These are phyloP conservation scores for Takifugu rubripes DNA, from an alignment of 2,797 vertebrate species.

Conservation along the genomic window DNA sequence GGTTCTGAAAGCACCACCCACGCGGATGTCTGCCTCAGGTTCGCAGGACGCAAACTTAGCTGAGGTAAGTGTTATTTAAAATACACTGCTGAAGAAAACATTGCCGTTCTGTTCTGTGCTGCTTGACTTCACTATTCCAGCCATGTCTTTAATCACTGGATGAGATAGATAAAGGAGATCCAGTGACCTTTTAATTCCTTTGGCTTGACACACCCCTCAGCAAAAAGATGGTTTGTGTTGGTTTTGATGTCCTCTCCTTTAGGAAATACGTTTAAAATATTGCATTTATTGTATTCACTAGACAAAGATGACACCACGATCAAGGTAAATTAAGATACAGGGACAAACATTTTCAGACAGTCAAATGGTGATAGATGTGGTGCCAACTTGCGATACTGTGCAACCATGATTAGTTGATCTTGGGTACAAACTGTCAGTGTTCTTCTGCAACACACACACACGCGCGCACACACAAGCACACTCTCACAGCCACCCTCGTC, in stretches of 20 bases:
- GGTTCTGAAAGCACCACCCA: slow-evolving; percentile 65
- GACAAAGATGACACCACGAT: slow-evolving; percentile 30
- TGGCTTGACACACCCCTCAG: background rate
- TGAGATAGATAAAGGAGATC: background rate
- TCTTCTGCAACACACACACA: slow-evolving; percentile 45
- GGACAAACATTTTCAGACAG: no score
- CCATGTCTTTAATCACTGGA: background rate
- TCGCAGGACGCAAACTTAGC: no score
- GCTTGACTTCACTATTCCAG: background rate
- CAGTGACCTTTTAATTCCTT: background rate
- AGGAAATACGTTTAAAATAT: no score
- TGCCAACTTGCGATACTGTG: slow-evolving; percentile 19
- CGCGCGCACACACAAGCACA: slow-evolving; percentile 13
- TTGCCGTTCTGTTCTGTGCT: background rate
- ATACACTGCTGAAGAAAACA: background rate
- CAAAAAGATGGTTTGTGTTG: no score
- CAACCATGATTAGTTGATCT: slow-evolving; percentile 30
- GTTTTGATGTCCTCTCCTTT: no score
- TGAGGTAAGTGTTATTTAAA: no score
- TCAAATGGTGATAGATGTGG: slow-evolving; percentile 1
- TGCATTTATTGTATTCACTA: background rate
- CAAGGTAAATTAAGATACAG: background rate
- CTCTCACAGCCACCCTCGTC: slow-evolving; percentile 33
- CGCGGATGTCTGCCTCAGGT: slow-evolving; percentile 9
- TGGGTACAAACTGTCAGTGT: slow-evolving; percentile 49